Evolutionary conservation across 2,888 invertebrate genomes (phyloP), one percentile per base, ranked within the genome.

Genomic region (Acleris literana): DNA sequence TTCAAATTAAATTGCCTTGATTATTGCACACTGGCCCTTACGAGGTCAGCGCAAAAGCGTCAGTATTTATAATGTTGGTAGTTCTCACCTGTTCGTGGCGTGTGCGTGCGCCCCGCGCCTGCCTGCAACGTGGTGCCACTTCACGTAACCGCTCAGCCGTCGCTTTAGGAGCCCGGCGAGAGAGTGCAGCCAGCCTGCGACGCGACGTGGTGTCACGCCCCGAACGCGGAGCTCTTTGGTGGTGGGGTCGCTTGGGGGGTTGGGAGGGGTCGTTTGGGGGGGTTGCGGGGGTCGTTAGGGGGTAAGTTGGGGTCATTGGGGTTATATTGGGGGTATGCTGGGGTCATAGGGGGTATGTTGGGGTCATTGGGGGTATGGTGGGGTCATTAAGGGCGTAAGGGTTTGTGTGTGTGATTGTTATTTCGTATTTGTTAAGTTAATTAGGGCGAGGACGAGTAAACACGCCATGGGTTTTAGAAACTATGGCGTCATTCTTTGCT

Each of bases 91-190:
- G 78, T 77, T 64, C 76, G 78, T 68, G 75, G 70, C 77, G 53
- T 81, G 84, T 54, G 69, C 71, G 61, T 78, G 80, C 78, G 77
- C 71, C 64, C 75, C 75, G 55, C 74, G 76, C 77, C 87, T 85
- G 80, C 88, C 91, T 90, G 90, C 90, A 90, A 92, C 86, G 87
- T 92, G 94, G 92, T 96, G 95, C 88, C 96, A 94, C 93, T 96
- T 96, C 81, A 96, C 95, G 92, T 96, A 96, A 75, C 96, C 96
- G 83, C 96, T 95, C 88, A 97, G 96, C 83, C 96, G 95, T 88
- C 96, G 96, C 92, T 96, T 97, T 88, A 94, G 93, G 83, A 94
- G 94, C 89, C 94, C 94, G 86, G 94, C 94, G 88, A 94, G 90
- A 84, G 94, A 94, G 93, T 94, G 94, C 92, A 94, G 94, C 94